Evolutionary conservation across 2,888 invertebrate species (phyloP).

Genomic region (Slavum lentiscoides): DNA sequence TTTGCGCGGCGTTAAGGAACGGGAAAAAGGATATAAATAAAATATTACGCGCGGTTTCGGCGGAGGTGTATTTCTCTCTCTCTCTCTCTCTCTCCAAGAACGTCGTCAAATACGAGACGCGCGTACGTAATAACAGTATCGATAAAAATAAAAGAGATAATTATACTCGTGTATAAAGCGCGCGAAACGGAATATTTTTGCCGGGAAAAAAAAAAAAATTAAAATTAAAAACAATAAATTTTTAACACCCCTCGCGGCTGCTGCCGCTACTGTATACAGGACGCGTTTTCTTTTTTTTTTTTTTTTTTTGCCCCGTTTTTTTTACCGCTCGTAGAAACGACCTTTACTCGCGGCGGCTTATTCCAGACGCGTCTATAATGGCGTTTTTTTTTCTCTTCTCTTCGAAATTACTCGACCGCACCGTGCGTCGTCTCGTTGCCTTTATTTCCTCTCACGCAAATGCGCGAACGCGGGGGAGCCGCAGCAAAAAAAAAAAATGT

Average conservation of each 20-base stretch:
- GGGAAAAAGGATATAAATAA: too few relatives aligned
- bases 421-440: slow-evolving; percentile 31
- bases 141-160: slow-evolving; percentile 51
- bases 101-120: not conserved
- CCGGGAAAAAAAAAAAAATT: not conserved
- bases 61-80: too few relatives aligned
- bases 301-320: not conserved
- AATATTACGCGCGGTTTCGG: too few relatives aligned
- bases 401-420: slow-evolving; percentile 36
- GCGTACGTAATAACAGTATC: slow-evolving; percentile 25
- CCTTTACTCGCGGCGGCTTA: slow-evolving; percentile 45
- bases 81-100: not conserved
- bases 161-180: slow-evolving; percentile 12
- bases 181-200: not conserved
- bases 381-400: slow-evolving; percentile 11
- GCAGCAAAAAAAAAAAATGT: not conserved
- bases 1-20: too few relatives aligned
- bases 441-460: slow-evolving; percentile 43
- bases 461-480: not conserved
- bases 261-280: not conserved
- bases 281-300: slow-evolving; percentile 12
- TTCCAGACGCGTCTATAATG: slow-evolving; percentile 27
- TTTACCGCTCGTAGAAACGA: slow-evolving; percentile 40
- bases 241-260: slow-evolving; percentile 49
- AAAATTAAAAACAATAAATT: slow-evolving; percentile 50